Evolutionary conservation across 1,140 invertebrate genomes (phyloP).

Genomic region (Bombus vancouverensis): DNA sequence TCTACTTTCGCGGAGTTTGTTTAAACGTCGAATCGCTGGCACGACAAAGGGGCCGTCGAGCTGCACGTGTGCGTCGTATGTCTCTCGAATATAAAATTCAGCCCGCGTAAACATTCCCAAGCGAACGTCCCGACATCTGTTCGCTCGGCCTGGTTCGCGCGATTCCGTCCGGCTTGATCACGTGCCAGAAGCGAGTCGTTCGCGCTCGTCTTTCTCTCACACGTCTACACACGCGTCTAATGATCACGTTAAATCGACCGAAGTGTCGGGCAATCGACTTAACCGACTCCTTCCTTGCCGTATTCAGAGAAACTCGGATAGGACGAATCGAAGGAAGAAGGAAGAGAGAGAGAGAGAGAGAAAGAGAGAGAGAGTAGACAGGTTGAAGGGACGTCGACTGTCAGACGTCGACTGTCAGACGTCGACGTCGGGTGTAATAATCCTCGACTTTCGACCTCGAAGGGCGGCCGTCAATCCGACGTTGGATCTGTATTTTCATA

Average conservation of each 20-base stretch:
- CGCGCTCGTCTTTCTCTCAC: not conserved
- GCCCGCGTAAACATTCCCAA: slow-evolving; percentile 68
- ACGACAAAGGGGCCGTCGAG: slow-evolving; percentile 46
- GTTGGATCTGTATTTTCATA: slow-evolving; percentile 67
- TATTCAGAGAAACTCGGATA: not conserved
- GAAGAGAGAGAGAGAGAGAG: not conserved
- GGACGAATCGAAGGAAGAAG: slow-evolving; percentile 12
- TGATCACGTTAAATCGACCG: slow-evolving; percentile 25
- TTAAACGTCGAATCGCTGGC: slow-evolving; percentile 64
- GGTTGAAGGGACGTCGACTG: slow-evolving; percentile 63
- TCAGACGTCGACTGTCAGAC: slow-evolving; percentile 58
- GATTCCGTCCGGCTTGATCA: slow-evolving; percentile 51
- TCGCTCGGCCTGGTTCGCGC: slow-evolving; percentile 52
- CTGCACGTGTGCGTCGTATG: slow-evolving; percentile 65
- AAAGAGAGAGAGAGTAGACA: slow-evolving; percentile 15
- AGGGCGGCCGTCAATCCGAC: slow-evolving; percentile 59
- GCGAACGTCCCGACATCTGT: slow-evolving; percentile 61
- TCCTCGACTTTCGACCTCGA: slow-evolving; percentile 61
- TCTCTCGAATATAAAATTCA: slow-evolving; percentile 64
- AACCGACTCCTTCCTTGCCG: not conserved
- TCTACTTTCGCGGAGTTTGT: slow-evolving; percentile 60
- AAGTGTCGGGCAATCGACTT: slow-evolving; percentile 50
- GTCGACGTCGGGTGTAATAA: slow-evolving; percentile 68
- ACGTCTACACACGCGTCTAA: too few relatives aligned
- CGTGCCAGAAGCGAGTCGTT: slow-evolving; percentile 52